These are phyloP conservation scores for Melierax canorus DNA, from an alignment of 2,113 vertebrate genomes.

Conservation along the genomic window DNA sequence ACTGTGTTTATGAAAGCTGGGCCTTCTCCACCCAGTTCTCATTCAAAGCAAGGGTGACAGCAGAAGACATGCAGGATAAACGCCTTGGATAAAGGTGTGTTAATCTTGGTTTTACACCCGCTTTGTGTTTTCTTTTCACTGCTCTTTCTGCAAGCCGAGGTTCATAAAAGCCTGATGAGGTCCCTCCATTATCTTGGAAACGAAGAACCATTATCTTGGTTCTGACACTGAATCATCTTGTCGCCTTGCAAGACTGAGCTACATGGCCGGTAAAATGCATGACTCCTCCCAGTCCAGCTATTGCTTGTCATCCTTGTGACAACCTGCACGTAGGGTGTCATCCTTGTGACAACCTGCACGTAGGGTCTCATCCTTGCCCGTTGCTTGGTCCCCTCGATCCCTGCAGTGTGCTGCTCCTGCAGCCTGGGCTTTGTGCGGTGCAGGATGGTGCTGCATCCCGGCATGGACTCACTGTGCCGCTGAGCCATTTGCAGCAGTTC, in stretches of 20 bases:
- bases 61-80: background rate
- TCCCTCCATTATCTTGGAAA: background rate
- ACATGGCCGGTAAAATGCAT: background rate
- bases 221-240: background rate
- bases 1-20: background rate
- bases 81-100: background rate
- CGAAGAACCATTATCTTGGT: background rate
- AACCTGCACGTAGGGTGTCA: background rate
- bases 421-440: background rate
- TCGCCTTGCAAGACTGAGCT: background rate
- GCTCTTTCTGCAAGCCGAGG: background rate
- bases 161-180: background rate
- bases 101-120: background rate
- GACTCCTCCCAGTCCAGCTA: background rate
- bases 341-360: background rate
- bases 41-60: background rate
- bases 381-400: background rate
- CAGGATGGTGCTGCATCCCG: rapidly evolving
- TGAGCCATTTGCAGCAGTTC: background rate
- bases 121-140: background rate
- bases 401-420: background rate
- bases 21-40: background rate
- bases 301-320: background rate
- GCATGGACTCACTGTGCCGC: rapidly evolving
- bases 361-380: background rate